Evolutionary conservation across 2,797 vertebrate species (phyloP).

Genomic region (Margarornis squamiger): DNA sequence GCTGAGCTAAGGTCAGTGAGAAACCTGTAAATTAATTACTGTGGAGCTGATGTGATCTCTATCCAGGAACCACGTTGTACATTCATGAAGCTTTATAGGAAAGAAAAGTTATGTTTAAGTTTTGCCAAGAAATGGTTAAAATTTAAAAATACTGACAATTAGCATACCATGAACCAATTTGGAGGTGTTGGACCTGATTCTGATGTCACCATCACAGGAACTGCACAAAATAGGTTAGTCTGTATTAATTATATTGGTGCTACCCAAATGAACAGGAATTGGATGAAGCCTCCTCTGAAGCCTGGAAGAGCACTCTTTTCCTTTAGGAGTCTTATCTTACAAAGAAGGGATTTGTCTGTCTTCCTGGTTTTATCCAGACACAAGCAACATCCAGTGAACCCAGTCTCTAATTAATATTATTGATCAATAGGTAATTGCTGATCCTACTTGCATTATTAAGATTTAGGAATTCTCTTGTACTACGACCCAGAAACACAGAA

Average conservation of each 20-base stretch:
- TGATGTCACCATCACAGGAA: neutral
- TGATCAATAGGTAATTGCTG: neutral
- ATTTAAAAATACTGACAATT: neutral
- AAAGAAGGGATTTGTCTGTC: neutral
- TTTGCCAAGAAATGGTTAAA: neutral
- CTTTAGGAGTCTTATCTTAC: neutral
- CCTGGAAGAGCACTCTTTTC: neutral
- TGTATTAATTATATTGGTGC: neutral
- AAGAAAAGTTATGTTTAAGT: neutral
- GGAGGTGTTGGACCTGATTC: neutral
- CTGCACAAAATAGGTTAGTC: neutral
- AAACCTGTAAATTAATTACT: slow-evolving; percentile 49
- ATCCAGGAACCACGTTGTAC: neutral
- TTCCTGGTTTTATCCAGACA: neutral
- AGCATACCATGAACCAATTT: neutral
- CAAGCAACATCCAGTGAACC: neutral
- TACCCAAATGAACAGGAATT: neutral
- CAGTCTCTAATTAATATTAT: neutral
- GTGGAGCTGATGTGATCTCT: slow-evolving; percentile 18
- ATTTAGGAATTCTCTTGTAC: neutral
- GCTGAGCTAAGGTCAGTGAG: slow-evolving; percentile 46
- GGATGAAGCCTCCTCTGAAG: neutral
- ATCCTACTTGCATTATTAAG: neutral
- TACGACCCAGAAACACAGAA: neutral
- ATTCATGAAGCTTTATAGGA: neutral